Evolutionary conservation across 2,113 vertebrate species (phyloP).

Genomic region (Phylloscopus whistleri): DNA sequence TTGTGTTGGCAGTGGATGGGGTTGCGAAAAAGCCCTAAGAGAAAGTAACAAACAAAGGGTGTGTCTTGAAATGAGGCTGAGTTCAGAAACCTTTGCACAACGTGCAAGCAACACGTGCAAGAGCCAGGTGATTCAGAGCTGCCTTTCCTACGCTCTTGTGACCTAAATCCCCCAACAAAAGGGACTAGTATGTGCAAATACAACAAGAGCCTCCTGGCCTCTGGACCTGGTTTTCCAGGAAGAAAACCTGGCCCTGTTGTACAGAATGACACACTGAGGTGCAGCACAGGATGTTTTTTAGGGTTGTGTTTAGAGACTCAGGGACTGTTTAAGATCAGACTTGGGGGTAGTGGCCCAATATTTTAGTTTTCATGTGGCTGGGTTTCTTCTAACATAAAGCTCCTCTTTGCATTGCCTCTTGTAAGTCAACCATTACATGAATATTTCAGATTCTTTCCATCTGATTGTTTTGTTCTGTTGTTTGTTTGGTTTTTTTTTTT

Average conservation of each 20-base stretch:
- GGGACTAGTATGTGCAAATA: not conserved
- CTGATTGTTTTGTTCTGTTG: not conserved
- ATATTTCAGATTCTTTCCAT: not conserved
- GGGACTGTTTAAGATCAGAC: not conserved
- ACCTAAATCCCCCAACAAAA: slow-evolving; percentile 42
- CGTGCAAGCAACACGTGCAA: not conserved
- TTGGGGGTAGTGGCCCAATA: not conserved
- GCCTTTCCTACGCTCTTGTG: not conserved
- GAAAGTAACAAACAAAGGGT: slow-evolving; percentile 61
- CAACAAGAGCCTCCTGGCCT: not conserved
- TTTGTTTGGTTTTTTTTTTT: not conserved
- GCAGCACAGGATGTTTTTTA: not conserved
- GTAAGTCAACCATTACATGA: not conserved
- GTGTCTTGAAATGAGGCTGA: not conserved
- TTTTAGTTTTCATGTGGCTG: not conserved
- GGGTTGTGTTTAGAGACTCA: not conserved
- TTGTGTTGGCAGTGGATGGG: slow-evolving; percentile 22
- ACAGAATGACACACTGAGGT: not conserved
- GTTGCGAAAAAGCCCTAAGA: slow-evolving; percentile 57
- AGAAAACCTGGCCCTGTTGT: not conserved
- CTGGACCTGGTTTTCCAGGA: slow-evolving; percentile 47
- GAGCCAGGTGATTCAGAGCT: slow-evolving; percentile 29
- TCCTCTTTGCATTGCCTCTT: not conserved
- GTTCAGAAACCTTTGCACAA: slow-evolving; percentile 49
- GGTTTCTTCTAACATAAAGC: not conserved